Evolutionary conservation across 2,113 vertebrate species (phyloP), one percentile per base, ranked within the genome.

Genomic region (Saccopteryx bilineata): DNA sequence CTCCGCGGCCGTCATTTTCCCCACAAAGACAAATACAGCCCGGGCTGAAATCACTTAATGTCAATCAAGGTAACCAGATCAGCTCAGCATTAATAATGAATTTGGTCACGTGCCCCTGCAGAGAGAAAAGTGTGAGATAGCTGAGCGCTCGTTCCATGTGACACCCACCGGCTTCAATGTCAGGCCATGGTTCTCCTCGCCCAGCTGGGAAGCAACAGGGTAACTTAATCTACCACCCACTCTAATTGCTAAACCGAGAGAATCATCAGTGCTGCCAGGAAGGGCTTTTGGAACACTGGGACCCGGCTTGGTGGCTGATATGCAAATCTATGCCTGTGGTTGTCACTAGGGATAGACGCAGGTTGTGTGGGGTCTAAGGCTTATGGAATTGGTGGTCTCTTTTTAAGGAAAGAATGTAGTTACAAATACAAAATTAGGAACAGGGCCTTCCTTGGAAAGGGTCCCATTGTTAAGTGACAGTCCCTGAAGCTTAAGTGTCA

Each of bases 211-310:
- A 97, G 97, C 76, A 94, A 94, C 85, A 92, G 83, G 60, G 96
- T 91, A 96, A 97, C 87, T 97, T 71, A 97, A 98, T 97, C 97
- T 60, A 78, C 95, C 74, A 79, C 63, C 89, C 87, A 95, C 87
- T 98, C 97, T 98, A 98, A 99, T 98, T 98, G 98, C 97, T 98
- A 96, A 98, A 98, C 98, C 95, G 98, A 97, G 98, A 98, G 98
- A 98, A 98, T 98, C 97, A 98, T 96, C 97, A 98, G 98, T 98
- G 61, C 54, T 96, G 86, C 95, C 84, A 86, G 90, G 69, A 76
- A 83, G 60, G n/a, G 58, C n/a, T 91, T 66, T 80, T 56, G 63
- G 87, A 94, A 71, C 33, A 21, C 58, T 15, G 33, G 68, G 60
- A 86, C 84, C 28, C 52, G 72, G 72, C 26, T 66, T 31, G 50